Conservation (phyloP, 2,888 invertebrate species). For the Chrysomela aeneicollis region DNA sequence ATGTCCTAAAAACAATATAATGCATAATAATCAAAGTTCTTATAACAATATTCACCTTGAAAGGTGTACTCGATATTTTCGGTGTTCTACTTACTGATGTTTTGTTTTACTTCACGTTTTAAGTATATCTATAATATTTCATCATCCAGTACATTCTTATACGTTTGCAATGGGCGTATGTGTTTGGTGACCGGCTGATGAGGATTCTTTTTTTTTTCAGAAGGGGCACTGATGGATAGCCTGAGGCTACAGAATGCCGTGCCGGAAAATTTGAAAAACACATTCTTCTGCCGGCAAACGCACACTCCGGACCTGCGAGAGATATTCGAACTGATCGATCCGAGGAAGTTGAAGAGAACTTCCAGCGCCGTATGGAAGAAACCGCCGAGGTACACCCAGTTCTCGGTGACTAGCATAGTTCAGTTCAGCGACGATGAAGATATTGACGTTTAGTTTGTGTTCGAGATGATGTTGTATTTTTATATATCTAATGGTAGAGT, state of each 20-base stretch:
- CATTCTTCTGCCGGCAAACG: slow-evolving; percentile 69
- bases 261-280: slow-evolving; percentile 62
- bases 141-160: too few relatives aligned
- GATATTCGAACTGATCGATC: slow-evolving; percentile 74
- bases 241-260: slow-evolving; percentile 33
- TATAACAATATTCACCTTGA: too few relatives aligned
- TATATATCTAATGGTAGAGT: not conserved
- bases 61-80: too few relatives aligned
- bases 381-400: slow-evolving; percentile 70
- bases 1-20: too few relatives aligned
- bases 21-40: too few relatives aligned
- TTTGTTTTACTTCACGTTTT: too few relatives aligned
- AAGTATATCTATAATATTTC: too few relatives aligned
- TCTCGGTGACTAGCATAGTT: slow-evolving; percentile 45
- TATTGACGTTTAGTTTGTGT: not conserved
- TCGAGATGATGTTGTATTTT: not conserved
- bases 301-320: slow-evolving; percentile 72
- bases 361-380: slow-evolving; percentile 80
- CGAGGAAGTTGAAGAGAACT: slow-evolving; percentile 71
- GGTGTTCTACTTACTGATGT: too few relatives aligned
- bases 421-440: slow-evolving; percentile 24
- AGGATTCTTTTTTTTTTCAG: slow-evolving; percentile 51
- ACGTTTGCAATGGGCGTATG: too few relatives aligned
- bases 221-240: slow-evolving; percentile 42
- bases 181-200: too few relatives aligned